Percentiles rank a stretch among this genome's conserved stretches.
These are phyloP conservation scores for Morone saxatilis DNA, from an alignment of 2,113 vertebrate genomes.

Conservation along the genomic window DNA sequence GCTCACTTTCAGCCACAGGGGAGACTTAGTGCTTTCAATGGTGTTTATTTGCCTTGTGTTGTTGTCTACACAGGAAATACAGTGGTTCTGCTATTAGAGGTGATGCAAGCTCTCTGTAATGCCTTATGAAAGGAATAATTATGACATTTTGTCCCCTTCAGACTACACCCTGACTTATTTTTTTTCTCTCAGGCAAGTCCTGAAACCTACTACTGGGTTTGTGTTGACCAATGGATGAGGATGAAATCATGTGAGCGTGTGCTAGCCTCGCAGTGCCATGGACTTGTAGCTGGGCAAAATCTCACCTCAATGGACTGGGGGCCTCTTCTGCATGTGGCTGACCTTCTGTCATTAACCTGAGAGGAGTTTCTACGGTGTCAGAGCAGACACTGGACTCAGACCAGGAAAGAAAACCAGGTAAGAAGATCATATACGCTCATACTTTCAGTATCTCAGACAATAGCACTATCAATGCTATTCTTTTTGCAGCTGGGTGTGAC, in stretches of 20 bases:
- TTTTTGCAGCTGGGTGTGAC: constrained; percentile 42
- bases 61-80: background rate
- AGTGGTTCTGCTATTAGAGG: background rate
- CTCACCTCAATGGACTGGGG: constrained; percentile 65
- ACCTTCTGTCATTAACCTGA: constrained; percentile 55
- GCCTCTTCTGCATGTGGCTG: constrained; percentile 35
- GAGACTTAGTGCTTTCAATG: accelerated
- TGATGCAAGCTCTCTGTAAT: background rate
- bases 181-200: constrained; percentile 16
- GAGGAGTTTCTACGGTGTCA: constrained; percentile 7
- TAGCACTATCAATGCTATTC: background rate
- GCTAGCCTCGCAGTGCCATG: background rate
- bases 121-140: background rate
- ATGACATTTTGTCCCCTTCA: background rate
- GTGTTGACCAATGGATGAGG: constrained; percentile 60
- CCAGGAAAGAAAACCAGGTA: constrained; percentile 52
- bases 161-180: background rate
- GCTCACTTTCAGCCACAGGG: constrained; percentile 7
- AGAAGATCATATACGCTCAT: background rate
- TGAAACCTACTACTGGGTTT: constrained; percentile 7
- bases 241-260: constrained; percentile 61
- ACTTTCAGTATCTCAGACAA: background rate
- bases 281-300: constrained; percentile 30
- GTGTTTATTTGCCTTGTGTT: background rate
- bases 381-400: constrained; percentile 27